Base-by-base conservation (phyloP, 2,888 invertebrate genomes). In the Torymus aiolomorphi region DNA sequence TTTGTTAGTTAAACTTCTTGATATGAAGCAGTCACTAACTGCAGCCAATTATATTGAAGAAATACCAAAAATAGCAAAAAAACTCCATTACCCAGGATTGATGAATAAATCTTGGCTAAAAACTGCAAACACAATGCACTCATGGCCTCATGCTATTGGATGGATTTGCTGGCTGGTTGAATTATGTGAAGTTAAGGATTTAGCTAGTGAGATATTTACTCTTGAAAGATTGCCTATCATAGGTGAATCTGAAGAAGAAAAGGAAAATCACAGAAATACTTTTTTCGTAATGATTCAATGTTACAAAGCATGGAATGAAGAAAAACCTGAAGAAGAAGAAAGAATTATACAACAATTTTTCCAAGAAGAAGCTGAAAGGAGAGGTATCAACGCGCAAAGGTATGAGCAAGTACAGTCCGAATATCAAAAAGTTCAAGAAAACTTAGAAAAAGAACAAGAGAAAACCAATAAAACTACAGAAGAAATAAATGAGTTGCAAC, bases 71-170 rank as follows among this genome's bases (percentile, higher is more conserved):
- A 84, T 92, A 71, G 89, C 91, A 4, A 92, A 92, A 82, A 91
- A 92, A 1, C 87, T 93, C 16, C 90, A 92, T 83, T 93, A 93
- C 89, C 93, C 93, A 0, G 93, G 92, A 10, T 81, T 89, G 0
- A 90, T 93, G 14, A 91, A 92, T 83, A 93, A 93, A 88, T 92
- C 93, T 0, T 93, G 93, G 93, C 88, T 93, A 84, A 92, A 92
- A 87, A 92, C 93, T 0, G 93, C 92, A 4, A 93, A 93, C 88
- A 92, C 92, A 0, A 90, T 92, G 84, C 93, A 93, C 86, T 92
- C 93, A 0, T 93, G 92, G 89, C 92, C 92, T 0, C 92, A 92
- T 56, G 93, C 93, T 65, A 86, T 93, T 8, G 93, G 92, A 0
- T 92, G 93, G 87, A 88, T 93, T 13, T 90, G 91, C 0, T 93